These are phyloP conservation scores for Scomber scombrus DNA, from an alignment of 2,113 vertebrate species.

Conservation along the genomic window DNA sequence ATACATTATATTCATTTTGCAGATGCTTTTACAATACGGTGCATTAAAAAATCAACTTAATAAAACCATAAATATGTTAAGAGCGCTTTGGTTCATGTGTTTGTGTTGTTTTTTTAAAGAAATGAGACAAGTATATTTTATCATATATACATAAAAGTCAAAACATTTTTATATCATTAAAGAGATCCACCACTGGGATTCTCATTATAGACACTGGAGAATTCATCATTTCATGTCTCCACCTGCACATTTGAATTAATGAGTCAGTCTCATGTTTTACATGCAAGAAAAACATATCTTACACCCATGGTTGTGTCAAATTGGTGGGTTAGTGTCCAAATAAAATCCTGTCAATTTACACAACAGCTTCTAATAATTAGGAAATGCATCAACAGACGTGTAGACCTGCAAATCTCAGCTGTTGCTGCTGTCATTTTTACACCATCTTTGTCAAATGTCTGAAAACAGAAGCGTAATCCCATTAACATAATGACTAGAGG, in stretches of 20 bases:
- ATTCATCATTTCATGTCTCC: not conserved
- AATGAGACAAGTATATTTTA: too few relatives aligned
- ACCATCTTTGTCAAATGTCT: not conserved
- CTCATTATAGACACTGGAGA: too few relatives aligned
- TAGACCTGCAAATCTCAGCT: not conserved
- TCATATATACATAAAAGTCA: too few relatives aligned
- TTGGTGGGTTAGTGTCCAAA: constrained; percentile 6
- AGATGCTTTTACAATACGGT: too few relatives aligned
- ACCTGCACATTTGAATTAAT: not conserved
- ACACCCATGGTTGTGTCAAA: not conserved
- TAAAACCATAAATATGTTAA: too few relatives aligned
- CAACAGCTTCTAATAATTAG: not conserved
- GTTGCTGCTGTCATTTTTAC: constrained; percentile 10
- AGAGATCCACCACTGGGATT: too few relatives aligned
- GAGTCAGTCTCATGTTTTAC: not conserved
- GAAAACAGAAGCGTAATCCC: constrained; percentile 39
- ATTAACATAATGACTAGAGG: constrained; percentile 14
- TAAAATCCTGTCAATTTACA: not conserved
- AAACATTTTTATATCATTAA: too few relatives aligned
- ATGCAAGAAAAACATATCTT: not conserved
- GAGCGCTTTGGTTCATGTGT: too few relatives aligned
- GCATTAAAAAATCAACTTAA: too few relatives aligned
- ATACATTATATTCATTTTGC: too few relatives aligned
- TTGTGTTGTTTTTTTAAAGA: too few relatives aligned
- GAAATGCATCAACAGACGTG: not conserved